Base-by-base conservation (phyloP, 2,113 vertebrate genomes). In the Trachemys scripta region DNA sequence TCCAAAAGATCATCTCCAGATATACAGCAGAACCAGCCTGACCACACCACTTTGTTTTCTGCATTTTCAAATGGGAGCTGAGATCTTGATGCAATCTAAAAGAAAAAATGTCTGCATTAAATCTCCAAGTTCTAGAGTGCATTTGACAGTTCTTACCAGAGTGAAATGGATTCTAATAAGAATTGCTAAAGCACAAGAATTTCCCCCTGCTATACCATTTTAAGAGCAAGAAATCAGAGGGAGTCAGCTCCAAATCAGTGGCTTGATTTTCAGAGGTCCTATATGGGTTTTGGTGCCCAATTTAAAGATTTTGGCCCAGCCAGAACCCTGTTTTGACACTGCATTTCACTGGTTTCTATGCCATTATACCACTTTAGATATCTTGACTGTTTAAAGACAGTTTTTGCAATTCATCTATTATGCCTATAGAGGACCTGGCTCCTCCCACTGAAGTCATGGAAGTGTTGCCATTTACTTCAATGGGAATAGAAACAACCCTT, bases 11-110 rank as follows among this genome's bases (percentile, higher is more conserved):
- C 99, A 5, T 99, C 98, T 75, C 98, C 99, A 35, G 97, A 98
- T 86, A 99, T 57, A 35, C 98, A 99, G 56, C 99, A 98, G 93
- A 99, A 98, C 97, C 98, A 99, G 84, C 99, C 99, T 0, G 94
- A 99, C 99, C 99, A 99, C 2, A 99, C 11, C 6, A 98, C 59
- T 93, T 98, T 99, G 24, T 94, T 98, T 53, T 98, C 95, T 35
- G 98, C 95, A 10, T 98, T 97, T 31, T 94, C 86, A 10, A 51
- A 86, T 13, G 97, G 92, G 88, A 98, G 96, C 59, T 35, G 59
- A 9, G 98, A 76, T 97, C 97, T 98, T 78, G 98, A 91, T 5
- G 98, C 89, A 96, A 99, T 98, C 99, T 99, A 97, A 45, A 89
- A 90, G 5, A 11, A 83, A 69, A 90, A 79, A 1, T 12, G 42